Base-by-base conservation (phyloP, 2,888 invertebrate species). In the Anarsia innoxiella region DNA sequence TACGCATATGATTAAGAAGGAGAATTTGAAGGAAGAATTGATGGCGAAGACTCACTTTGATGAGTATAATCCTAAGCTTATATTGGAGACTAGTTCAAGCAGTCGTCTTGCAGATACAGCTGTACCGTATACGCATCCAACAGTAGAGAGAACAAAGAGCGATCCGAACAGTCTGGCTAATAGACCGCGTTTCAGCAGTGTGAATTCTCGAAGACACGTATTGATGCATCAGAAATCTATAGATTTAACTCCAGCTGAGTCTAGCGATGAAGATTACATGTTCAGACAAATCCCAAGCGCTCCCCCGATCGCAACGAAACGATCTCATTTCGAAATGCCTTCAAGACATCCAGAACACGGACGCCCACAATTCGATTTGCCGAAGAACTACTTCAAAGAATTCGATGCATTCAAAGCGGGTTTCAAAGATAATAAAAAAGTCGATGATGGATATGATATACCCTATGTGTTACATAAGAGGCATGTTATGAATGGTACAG, bases 191-290 rank as follows among this genome's bases (percentile, higher is more conserved):
- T 82, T 93, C 36, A 91, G 89, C 41, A 91, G 90, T 40, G 91
- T 91, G 2, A 91, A 88, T 58, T 90, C 90, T 2, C 87, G 93
- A n/a, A 86, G 93, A 11, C 90, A 93, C 69, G 89, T 93, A 15
- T 66, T 94, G 13, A 94, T 92, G 90, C 94, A 94, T 70, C 94
- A 94, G 56, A 93, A 94, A 61, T 93, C 93, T 0, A 93, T 94
- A 41, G 94, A 94, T 59, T 73, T 94, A 15, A 93, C 94, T 1
- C 93, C 93, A 2, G 93, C 93, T 0, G 94, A 93, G 69, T 93
- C 93, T 0, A 93, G 93, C 42, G 93, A 94, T 56, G 93, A 93
- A 64, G 93, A 93, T 66, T 91, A 91, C 55, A 88, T 91, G 12
- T 91, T 91, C 56, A 89, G 90, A 43, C 91, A 92, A 75, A 91